Percentiles rank a stretch among this genome's conserved stretches.
Conservation (phyloP, 2,797 vertebrate species). For the Enoplosus armatus region DNA sequence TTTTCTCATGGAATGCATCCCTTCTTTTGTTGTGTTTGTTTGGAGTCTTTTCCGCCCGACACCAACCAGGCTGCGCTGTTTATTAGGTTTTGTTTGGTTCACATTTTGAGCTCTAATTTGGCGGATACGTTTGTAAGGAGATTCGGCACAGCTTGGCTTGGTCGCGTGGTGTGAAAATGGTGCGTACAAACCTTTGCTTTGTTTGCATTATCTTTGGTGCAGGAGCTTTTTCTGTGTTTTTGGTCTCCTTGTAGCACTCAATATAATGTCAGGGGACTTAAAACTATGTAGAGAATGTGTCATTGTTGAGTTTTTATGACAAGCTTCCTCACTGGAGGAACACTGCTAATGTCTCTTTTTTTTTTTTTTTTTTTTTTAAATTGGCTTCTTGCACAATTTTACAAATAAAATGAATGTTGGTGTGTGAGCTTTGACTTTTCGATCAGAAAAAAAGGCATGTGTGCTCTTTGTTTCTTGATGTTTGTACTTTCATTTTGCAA, state of each 20-base stretch:
- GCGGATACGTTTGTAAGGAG: constrained; percentile 17
- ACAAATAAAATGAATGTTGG: constrained; percentile 96
- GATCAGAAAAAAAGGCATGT: constrained; percentile 85
- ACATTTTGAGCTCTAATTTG: constrained; percentile 41
- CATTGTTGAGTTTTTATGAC: constrained; percentile 91
- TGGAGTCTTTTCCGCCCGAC: constrained; percentile 50
- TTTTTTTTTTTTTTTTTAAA: constrained; percentile 49
- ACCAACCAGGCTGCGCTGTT: constrained; percentile 38
- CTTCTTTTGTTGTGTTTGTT: constrained; percentile 81
- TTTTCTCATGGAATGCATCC: constrained; percentile 90
- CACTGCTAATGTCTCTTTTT: constrained; percentile 88
- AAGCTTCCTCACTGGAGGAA: constrained; percentile 93
- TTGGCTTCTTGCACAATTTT: constrained; percentile 94
- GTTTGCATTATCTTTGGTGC: constrained; percentile 90
- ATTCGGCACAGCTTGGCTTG: constrained; percentile 47
- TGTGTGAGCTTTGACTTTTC: constrained; percentile 95
- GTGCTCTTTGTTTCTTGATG: constrained; percentile 88
- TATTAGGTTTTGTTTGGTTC: constrained; percentile 28
- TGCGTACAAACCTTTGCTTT: constrained; percentile 66
- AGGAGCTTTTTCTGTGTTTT: constrained; percentile 88
- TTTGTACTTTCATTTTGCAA: constrained; percentile 89
- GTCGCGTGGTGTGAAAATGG: constrained; percentile 56
- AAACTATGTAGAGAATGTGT: constrained; percentile 90
- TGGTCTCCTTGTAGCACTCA: constrained; percentile 93
- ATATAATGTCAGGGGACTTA: constrained; percentile 89